Evolutionary conservation across 2,113 vertebrate genomes (phyloP).

Genomic region (Antidorcas marsupialis): DNA sequence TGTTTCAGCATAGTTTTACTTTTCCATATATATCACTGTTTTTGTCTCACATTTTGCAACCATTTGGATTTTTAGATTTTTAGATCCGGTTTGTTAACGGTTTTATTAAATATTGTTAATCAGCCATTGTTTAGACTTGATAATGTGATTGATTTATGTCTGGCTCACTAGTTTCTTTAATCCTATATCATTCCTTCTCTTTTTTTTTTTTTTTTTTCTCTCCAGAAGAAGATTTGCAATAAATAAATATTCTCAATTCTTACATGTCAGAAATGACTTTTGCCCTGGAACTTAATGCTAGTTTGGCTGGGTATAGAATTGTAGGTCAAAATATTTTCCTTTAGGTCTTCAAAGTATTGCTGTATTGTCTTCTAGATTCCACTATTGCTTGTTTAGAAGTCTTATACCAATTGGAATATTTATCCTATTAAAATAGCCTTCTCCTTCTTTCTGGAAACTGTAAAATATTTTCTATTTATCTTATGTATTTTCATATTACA

Average conservation of each 20-base stretch:
- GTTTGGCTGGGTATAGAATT: background rate
- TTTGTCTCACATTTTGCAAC: background rate
- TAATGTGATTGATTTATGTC: background rate
- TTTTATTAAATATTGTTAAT: background rate
- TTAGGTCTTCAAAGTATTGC: background rate
- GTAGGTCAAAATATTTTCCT: background rate
- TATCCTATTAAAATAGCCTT: background rate
- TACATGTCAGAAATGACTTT: background rate
- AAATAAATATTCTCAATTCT: background rate
- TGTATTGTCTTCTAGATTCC: background rate
- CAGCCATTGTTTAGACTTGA: background rate
- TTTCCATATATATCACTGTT: background rate
- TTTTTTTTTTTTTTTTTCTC: background rate
- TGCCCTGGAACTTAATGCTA: background rate
- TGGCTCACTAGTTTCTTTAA: background rate
- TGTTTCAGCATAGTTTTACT: background rate
- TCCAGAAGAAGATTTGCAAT: background rate
- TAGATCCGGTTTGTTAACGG: background rate
- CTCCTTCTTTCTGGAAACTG: background rate
- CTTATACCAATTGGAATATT: background rate
- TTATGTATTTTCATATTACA: background rate
- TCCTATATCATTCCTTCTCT: background rate
- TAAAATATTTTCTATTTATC: background rate
- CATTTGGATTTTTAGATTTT: background rate
- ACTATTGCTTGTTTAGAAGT: background rate